phyloP scores from a whole-genome alignment of 2,113 vertebrate genomes.

The Cervus canadensis region DNA sequence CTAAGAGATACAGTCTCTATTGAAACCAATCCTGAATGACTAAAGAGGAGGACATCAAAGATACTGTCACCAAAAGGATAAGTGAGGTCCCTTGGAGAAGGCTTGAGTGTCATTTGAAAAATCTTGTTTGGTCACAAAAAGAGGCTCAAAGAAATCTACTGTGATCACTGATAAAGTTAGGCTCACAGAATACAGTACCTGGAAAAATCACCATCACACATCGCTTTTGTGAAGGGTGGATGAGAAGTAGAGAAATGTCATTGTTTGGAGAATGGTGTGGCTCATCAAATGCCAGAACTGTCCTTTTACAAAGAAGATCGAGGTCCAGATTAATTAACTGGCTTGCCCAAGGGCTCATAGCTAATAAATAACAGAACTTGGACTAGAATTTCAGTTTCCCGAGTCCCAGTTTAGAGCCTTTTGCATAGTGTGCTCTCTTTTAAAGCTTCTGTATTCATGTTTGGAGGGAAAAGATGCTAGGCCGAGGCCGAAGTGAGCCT shows the following conservation, averaged over 20 bases:
- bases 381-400: not conserved
- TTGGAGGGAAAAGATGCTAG: constrained; percentile 15
- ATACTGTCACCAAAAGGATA: not conserved
- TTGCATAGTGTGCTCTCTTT: not conserved
- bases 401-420: not conserved
- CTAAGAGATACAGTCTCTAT: not conserved
- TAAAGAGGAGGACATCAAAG: not conserved
- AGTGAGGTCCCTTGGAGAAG: not conserved
- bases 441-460: not conserved
- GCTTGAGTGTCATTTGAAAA: constrained; percentile 11
- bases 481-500: constrained; percentile 25
- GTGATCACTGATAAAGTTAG: constrained; percentile 14
- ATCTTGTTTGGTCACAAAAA: not conserved
- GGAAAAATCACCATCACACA: not conserved
- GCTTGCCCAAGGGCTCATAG: not conserved
- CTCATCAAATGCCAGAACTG: not conserved
- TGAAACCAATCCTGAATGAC: not conserved
- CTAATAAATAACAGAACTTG: not conserved
- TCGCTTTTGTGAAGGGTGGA: not conserved
- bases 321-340: constrained; percentile 3
- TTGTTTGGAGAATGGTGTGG: not conserved
- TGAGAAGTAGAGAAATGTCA: not conserved
- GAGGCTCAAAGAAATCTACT: not conserved
- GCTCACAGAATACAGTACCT: not conserved
- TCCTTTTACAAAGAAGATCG: not conserved